phyloP scores from a whole-genome alignment of 2,888 invertebrate genomes.

The Itoplectis maculator region DNA sequence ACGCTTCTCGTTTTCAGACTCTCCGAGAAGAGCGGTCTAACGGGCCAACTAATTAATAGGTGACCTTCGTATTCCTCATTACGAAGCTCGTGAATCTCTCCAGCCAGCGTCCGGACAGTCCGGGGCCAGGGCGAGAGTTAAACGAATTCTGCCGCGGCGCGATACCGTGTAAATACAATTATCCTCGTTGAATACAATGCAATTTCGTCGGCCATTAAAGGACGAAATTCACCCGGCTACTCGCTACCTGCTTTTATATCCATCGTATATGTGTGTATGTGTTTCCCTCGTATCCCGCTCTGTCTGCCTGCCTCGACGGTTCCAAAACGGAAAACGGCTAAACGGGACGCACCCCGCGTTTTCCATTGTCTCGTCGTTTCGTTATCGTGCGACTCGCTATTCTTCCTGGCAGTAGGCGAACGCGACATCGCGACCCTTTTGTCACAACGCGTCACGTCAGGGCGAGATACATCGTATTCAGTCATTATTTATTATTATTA shows the following conservation, averaged over 20 bases:
- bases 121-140: slow-evolving; percentile 25
- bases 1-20: no score
- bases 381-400: no score
- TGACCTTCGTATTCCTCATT: slow-evolving; percentile 51
- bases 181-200: slow-evolving; percentile 53
- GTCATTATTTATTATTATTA: no score
- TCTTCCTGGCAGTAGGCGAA: no score
- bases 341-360: not conserved
- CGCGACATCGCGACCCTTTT: no score
- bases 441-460: no score
- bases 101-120: not conserved
- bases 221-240: slow-evolving; percentile 44
- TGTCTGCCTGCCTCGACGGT: not conserved
- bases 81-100: slow-evolving; percentile 24
- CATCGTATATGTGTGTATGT: not conserved
- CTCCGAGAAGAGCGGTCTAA: no score
- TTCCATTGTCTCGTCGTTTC: not conserved
- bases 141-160: slow-evolving; percentile 49
- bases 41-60: slow-evolving; percentile 49
- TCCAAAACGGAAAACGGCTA: not conserved
- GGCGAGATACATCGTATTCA: no score
- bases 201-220: slow-evolving; percentile 49
- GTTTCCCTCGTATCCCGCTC: not conserved
- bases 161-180: slow-evolving; percentile 56
- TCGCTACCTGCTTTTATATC: slow-evolving; percentile 15